Base-by-base conservation (phyloP, 2,797 vertebrate species). In the Danio kyathit region DNA sequence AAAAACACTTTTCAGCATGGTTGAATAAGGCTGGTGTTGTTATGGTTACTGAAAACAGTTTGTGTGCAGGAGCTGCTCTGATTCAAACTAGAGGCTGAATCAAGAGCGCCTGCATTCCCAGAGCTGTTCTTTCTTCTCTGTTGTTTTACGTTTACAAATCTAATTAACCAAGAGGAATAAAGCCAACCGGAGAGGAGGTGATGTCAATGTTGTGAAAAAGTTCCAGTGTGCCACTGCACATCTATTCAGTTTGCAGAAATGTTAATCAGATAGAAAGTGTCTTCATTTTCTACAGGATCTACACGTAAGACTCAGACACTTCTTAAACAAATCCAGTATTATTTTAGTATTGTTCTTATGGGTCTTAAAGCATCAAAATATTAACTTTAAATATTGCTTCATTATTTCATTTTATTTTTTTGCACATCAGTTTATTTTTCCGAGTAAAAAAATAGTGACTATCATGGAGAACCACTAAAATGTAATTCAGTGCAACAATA, bases 11-110 rank as follows among this genome's bases (percentile, higher is more conserved):
- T 82, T 64, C 46, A 44, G 19, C 59, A 7, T 21, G 78, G 73
- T 74, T 48, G 66, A 70, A 69, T 73, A 56, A 81, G 81, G 52
- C 51, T 65, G 7, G 52, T 41, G 78, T 48, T 52, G 89, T 93
- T 88, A 92, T 91, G 88, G 91, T 83, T 84, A 78, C 80, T 56
- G 60, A 89, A 86, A 87, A 70, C 80, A 83, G 72, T 66, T 87
- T 85, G 81, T 85, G 82, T 88, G 81, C 83, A 84, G 78, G 88
- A 82, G 85, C 89, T 90, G 85, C 88, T 76, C 82, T 76, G 66
- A 46, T 76, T 77, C 51, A 60, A 76, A 84, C 74, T 81, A 80
- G 43, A 76, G 74, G 29, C 67, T 82, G 86, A 79, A 72, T 56
- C 21, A 78, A 71, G 70, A 72, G 61, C 85, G 74, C 72, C 74